Percentiles rank a stretch among this genome's conserved stretches.
phyloP scores from a whole-genome alignment of 2,113 vertebrate genomes.

The Casuarius casuarius region DNA sequence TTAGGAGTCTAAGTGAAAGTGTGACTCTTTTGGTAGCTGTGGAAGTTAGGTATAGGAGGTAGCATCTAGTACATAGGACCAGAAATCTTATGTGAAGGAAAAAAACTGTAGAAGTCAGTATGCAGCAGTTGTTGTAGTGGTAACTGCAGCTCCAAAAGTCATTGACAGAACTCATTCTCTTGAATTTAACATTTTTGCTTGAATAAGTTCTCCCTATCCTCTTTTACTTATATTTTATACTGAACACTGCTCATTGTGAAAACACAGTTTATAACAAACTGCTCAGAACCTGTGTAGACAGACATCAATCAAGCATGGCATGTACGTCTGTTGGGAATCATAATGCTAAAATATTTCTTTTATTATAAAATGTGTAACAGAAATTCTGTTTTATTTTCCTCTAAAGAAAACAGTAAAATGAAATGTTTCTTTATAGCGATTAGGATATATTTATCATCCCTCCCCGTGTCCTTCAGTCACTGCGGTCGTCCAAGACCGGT shows the following conservation, averaged over 20 bases:
- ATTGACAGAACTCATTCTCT: neutral
- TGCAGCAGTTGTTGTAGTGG: neutral
- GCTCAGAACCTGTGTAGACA: conserved; percentile 10
- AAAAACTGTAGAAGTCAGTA: neutral
- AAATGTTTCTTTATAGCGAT: conserved; percentile 7
- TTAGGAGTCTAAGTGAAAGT: neutral
- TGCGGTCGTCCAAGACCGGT: neutral
- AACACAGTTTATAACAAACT: conserved; percentile 9
- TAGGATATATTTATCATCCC: conserved; percentile 22
- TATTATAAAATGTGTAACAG: neutral
- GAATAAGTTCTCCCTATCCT: neutral
- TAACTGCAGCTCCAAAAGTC: neutral
- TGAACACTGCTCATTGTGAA: conserved; percentile 42
- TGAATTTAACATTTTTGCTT: neutral
- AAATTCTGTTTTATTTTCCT: conserved; percentile 21
- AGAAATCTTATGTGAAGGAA: neutral
- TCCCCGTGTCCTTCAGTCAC: neutral
- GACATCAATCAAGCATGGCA: conserved; percentile 32
- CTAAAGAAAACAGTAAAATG: neutral
- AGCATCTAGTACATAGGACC: neutral
- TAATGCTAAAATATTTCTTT: neutral
- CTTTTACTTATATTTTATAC: neutral
- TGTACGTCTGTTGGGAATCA: conserved; percentile 32
- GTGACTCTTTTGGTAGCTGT: neutral
- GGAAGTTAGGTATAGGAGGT: neutral